Conservation (phyloP, 2,797 vertebrate genomes). For the Paedocypris micromegethes region DNA sequence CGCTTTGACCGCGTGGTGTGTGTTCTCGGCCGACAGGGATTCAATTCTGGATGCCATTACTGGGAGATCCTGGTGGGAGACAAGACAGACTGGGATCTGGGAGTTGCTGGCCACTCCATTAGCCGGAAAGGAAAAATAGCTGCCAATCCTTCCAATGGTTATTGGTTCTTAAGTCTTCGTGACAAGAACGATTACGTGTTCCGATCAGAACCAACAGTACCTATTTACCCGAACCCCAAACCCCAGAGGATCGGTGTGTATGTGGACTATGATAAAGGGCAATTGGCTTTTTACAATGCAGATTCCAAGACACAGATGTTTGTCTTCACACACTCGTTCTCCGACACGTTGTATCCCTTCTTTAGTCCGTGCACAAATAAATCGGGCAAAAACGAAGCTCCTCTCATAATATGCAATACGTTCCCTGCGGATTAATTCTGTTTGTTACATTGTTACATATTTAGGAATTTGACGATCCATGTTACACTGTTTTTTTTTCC, state of each 20-base stretch:
- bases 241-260: slow-evolving; percentile 61
- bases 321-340: slow-evolving; percentile 61
- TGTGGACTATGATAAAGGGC: slow-evolving; percentile 70
- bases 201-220: slow-evolving; percentile 61
- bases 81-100: slow-evolving; percentile 74
- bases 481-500: no score
- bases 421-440: slow-evolving; percentile 15
- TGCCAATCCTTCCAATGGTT: slow-evolving; percentile 65
- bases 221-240: slow-evolving; percentile 50
- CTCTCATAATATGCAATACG: slow-evolving; percentile 62
- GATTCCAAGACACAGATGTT: slow-evolving; percentile 64
- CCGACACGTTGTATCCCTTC: slow-evolving; percentile 67
- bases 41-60: slow-evolving; percentile 71
- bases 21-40: slow-evolving; percentile 67
- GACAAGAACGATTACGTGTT: slow-evolving; percentile 60
- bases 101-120: slow-evolving; percentile 60
- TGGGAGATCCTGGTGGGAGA: slow-evolving; percentile 75
- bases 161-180: slow-evolving; percentile 71
- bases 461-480: no score
- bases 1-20: slow-evolving; percentile 76
- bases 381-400: slow-evolving; percentile 67
- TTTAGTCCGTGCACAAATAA: slow-evolving; percentile 75
- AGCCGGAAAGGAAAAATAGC: slow-evolving; percentile 69
- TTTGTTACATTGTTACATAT: background rate
- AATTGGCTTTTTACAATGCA: slow-evolving; percentile 71